Percentiles rank a stretch among this genome's conserved stretches.
These are phyloP conservation scores for Acleris cristana DNA, from an alignment of 2,888 invertebrate species.

Conservation along the genomic window DNA sequence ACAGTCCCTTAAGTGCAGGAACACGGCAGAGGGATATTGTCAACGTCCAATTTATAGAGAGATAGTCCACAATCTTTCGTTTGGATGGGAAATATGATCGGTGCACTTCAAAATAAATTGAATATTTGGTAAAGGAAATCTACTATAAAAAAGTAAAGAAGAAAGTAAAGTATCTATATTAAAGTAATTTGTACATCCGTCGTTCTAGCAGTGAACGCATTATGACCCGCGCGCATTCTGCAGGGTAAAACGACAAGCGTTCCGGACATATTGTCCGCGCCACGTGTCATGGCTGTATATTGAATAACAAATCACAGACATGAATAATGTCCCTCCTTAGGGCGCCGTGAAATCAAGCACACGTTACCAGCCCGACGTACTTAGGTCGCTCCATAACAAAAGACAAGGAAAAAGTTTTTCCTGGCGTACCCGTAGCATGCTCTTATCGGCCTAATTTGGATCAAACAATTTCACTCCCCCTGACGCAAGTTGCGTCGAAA, in stretches of 20 bases:
- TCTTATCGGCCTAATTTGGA: constrained; percentile 79
- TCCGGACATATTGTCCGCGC: constrained; percentile 48
- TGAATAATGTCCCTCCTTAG: constrained; percentile 46
- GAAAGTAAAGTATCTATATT: too few species aligned
- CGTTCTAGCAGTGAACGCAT: constrained; percentile 51
- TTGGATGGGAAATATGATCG: too few species aligned
- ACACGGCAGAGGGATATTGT: neutral
- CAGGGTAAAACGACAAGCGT: constrained; percentile 53
- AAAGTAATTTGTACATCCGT: constrained; percentile 8
- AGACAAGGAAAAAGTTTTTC: constrained; percentile 69
- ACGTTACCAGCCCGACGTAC: constrained; percentile 48
- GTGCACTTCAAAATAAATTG: too few species aligned
- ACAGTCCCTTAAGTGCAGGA: constrained; percentile 4
- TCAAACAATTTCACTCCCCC: constrained; percentile 76
- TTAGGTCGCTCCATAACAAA: constrained; percentile 52
- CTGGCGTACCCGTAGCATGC: constrained; percentile 64
- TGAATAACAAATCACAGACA: constrained; percentile 53
- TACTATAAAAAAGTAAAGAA: too few species aligned
- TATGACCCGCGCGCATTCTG: constrained; percentile 48
- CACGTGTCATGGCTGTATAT: constrained; percentile 47
- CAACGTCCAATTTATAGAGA: neutral
- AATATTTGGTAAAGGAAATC: too few species aligned
- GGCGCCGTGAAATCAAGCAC: constrained; percentile 41
- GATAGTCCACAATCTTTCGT: neutral
- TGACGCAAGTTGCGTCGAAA: constrained; percentile 70